Evolutionary conservation across 2,888 invertebrate species (phyloP).

Genomic region (Lysandra coridon): DNA sequence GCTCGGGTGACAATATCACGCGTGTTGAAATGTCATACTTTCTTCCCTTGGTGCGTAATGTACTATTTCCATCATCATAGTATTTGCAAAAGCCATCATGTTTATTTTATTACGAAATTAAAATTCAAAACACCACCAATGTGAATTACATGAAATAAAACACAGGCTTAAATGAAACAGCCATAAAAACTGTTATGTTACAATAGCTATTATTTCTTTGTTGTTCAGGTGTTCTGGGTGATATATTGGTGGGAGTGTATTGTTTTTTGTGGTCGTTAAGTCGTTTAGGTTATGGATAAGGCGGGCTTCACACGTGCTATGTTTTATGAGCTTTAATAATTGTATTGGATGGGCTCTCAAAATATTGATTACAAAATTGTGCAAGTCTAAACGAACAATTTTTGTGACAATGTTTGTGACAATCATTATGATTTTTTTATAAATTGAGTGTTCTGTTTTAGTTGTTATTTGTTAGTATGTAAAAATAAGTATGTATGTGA

Average conservation of each 20-base stretch:
- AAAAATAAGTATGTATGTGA: no score
- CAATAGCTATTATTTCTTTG: slow-evolving; percentile 74
- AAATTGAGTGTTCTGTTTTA: no score
- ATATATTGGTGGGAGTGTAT: slow-evolving; percentile 66
- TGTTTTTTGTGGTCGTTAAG: slow-evolving; percentile 58
- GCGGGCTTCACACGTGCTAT: slow-evolving; percentile 19
- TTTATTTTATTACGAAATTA: slow-evolving; percentile 3
- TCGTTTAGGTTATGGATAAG: slow-evolving; percentile 34
- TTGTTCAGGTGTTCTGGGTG: slow-evolving; percentile 73
- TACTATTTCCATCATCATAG: neutral
- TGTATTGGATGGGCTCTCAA: slow-evolving; percentile 1
- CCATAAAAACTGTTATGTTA: slow-evolving; percentile 70
- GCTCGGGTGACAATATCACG: no score
- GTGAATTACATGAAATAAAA: slow-evolving; percentile 26
- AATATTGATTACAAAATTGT: neutral
- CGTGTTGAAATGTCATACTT: no score
- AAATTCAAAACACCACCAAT: slow-evolving; percentile 23
- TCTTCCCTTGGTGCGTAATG: no score
- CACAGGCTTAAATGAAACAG: slow-evolving; percentile 62
- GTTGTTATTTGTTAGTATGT: no score
- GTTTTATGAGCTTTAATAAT: slow-evolving; percentile 26
- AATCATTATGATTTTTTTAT: no score
- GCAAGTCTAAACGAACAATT: neutral
- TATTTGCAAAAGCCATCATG: neutral
- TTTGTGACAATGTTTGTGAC: no score